phyloP scores from a whole-genome alignment of 1,140 invertebrate genomes.

The Prorops nasuta region DNA sequence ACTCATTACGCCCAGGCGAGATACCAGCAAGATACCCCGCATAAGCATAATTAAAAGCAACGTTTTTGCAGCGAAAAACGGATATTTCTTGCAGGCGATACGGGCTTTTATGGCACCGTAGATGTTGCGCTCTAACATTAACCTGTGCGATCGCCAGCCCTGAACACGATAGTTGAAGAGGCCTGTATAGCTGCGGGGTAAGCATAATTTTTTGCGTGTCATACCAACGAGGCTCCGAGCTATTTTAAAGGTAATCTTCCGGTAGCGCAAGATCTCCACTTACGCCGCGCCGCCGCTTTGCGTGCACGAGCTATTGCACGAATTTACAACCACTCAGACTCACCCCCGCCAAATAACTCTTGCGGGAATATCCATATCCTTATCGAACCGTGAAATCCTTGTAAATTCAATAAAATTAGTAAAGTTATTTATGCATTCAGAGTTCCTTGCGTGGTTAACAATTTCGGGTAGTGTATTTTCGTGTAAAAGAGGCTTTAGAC shows the following conservation, averaged over 20 bases:
- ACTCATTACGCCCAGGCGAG: neutral
- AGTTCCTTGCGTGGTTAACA: no score
- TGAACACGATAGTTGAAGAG: slow-evolving; percentile 27
- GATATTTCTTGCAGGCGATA: slow-evolving; percentile 6
- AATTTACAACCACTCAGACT: neutral
- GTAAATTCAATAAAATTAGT: no score
- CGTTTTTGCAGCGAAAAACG: slow-evolving; percentile 8
- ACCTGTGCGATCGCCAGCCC: slow-evolving; percentile 32
- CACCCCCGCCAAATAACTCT: no score
- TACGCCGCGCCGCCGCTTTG: neutral
- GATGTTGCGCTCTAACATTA: slow-evolving; percentile 20
- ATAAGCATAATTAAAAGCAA: slow-evolving; percentile 14
- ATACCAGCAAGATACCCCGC: neutral
- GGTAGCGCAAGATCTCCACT: slow-evolving; percentile 12
- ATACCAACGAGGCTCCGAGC: slow-evolving; percentile 13
- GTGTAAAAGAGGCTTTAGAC: slow-evolving; percentile 7
- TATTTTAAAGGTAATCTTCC: slow-evolving; percentile 29
- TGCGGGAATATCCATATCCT: no score
- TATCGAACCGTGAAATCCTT: no score
- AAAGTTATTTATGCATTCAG: no score
- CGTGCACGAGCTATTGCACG: slow-evolving; percentile 1
- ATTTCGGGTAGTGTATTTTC: no score
- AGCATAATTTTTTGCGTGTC: slow-evolving; percentile 31
- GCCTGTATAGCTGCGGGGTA: slow-evolving; percentile 22
- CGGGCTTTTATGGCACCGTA: slow-evolving; percentile 14